Evolutionary conservation across 2,797 vertebrate species (phyloP).

Genomic region (Aselliscus stoliczkanus): DNA sequence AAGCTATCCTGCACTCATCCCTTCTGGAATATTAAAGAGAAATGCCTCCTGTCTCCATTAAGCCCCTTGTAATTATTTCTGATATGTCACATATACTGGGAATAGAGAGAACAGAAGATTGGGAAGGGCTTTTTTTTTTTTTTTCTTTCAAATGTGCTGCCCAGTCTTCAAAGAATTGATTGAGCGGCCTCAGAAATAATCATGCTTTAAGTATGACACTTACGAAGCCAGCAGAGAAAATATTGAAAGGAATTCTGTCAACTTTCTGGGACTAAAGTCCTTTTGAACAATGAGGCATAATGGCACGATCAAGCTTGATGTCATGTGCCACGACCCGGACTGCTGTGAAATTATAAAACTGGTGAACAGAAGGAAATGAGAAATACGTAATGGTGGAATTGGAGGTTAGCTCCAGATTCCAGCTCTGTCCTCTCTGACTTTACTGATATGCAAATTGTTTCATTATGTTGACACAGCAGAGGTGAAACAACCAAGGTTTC

Average conservation of each 20-base stretch:
- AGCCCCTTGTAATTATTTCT: constrained; percentile 57
- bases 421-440: background rate
- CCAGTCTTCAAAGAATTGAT: constrained; percentile 53
- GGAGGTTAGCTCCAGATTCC: background rate
- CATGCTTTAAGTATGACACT: constrained; percentile 30
- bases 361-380: background rate
- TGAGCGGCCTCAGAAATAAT: constrained; percentile 5
- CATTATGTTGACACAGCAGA: background rate
- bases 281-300: constrained; percentile 54
- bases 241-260: constrained; percentile 55
- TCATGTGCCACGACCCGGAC: background rate
- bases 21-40: constrained; percentile 31
- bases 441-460: background rate
- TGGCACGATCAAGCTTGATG: constrained; percentile 31
- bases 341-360: constrained; percentile 35
- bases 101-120: constrained; percentile 24
- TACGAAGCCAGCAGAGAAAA: constrained; percentile 40
- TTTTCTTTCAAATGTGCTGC: constrained; percentile 46
- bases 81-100: background rate
- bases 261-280: constrained; percentile 15
- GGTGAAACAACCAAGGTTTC: background rate
- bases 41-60: constrained; percentile 23
- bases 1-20: background rate
- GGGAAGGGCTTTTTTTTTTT: background rate
- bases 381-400: background rate